phyloP scores from a whole-genome alignment of 2,113 vertebrate genomes.

The Archocentrus centrarchus region DNA sequence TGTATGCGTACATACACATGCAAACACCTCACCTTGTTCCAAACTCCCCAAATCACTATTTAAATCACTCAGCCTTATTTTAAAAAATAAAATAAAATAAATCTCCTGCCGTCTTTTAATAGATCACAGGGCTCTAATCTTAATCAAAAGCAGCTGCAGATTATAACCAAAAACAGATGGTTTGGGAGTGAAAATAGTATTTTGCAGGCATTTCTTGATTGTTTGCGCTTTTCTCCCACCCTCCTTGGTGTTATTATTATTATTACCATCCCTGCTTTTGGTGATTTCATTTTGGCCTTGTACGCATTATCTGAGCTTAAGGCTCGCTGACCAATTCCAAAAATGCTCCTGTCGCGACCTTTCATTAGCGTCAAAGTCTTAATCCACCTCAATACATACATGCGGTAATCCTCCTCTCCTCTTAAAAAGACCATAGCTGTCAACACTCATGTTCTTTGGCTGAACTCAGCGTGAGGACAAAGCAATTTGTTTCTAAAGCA shows the following conservation, averaged over 20 bases:
- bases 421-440: conserved; percentile 62
- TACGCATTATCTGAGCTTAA: conserved; percentile 77
- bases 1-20: conserved; percentile 3
- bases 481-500: conserved; percentile 66
- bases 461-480: conserved; percentile 63
- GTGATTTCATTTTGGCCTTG: conserved; percentile 77
- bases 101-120: conserved; percentile 56
- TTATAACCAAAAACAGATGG: conserved; percentile 78
- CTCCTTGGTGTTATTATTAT: conserved; percentile 54
- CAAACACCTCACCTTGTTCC: conserved; percentile 66
- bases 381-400: conserved; percentile 74
- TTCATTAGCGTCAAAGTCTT: conserved; percentile 71
- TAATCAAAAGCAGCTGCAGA: conserved; percentile 75
- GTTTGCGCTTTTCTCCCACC: conserved; percentile 46
- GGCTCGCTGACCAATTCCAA: conserved; percentile 68
- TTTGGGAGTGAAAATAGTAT: conserved; percentile 67
- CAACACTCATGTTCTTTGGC: conserved; percentile 57
- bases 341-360: conserved; percentile 53
- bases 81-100: conserved; percentile 26
- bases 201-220: conserved; percentile 71
- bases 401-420: conserved; percentile 66
- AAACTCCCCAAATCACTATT: conserved; percentile 53
- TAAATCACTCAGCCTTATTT: conserved; percentile 68
- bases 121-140: conserved; percentile 55
- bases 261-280: conserved; percentile 62